Evolutionary conservation across 2,888 invertebrate genomes (phyloP).

Genomic region (Drosophila algonquin): DNA sequence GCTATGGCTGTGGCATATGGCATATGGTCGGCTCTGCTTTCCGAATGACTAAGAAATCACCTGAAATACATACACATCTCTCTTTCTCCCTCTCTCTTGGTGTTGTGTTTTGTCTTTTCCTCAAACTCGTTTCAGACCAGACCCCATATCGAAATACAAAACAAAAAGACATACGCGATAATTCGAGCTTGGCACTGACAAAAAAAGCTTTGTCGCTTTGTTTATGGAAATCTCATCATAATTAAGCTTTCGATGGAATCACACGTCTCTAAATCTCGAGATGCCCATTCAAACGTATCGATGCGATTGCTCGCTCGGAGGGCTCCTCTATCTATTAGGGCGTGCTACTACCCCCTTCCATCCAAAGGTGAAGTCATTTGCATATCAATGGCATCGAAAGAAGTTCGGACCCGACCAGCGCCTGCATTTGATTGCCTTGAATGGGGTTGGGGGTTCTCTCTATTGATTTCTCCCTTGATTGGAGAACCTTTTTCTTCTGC

Average conservation of each 20-base stretch:
- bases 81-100: not conserved
- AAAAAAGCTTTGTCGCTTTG: conserved; percentile 43
- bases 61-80: not conserved
- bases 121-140: conserved; percentile 30
- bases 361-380: conserved; percentile 3
- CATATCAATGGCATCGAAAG: conserved; percentile 28
- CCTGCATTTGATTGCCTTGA: conserved; percentile 17
- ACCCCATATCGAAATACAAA: conserved; percentile 29
- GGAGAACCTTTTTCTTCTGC: conserved; percentile 11
- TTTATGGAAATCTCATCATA: conserved; percentile 41
- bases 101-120: conserved; percentile 23
- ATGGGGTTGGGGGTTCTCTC: conserved; percentile 12
- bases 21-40: conserved; percentile 6
- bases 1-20: not conserved
- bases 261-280: conserved; percentile 15
- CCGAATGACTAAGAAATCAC: conserved; percentile 34
- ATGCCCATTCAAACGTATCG: conserved; percentile 29
- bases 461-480: conserved; percentile 32
- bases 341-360: conserved; percentile 10
- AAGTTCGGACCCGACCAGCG: conserved; percentile 2
- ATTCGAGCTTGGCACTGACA: conserved; percentile 39
- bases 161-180: conserved; percentile 32
- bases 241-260: conserved; percentile 32
- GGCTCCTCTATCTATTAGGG: conserved; percentile 10
- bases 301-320: not conserved